Percentiles rank a stretch among this genome's conserved stretches.
These are phyloP conservation scores for Epiblema foenella DNA, from an alignment of 2,888 invertebrate species.

Conservation along the genomic window DNA sequence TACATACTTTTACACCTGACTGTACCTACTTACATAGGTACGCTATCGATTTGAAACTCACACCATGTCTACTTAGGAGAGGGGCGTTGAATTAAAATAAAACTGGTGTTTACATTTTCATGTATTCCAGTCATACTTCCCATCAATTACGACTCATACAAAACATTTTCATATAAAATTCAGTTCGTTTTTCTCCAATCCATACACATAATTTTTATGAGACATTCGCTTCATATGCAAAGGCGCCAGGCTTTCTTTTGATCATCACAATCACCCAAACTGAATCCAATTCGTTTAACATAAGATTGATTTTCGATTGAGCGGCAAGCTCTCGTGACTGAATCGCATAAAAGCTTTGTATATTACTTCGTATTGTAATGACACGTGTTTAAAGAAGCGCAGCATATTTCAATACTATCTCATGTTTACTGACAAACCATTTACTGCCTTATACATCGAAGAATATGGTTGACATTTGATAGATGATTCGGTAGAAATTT, in stretches of 20 bases:
- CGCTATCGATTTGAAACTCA: no score
- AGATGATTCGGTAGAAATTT: constrained; percentile 14
- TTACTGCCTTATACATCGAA: neutral
- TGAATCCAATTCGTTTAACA: neutral
- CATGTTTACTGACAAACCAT: neutral
- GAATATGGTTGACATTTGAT: neutral
- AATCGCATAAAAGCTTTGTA: constrained; percentile 52
- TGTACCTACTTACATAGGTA: neutral
- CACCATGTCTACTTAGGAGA: no score
- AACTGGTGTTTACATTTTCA: neutral
- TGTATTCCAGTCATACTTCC: neutral
- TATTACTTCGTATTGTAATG: constrained; percentile 57
- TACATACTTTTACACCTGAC: no score
- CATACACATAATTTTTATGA: constrained; percentile 51
- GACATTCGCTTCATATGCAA: constrained; percentile 49
- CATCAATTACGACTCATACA: neutral
- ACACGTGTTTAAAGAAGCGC: constrained; percentile 55
- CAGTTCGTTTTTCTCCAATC: constrained; percentile 48
- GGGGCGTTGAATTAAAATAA: no score
- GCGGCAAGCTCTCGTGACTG: constrained; percentile 51
- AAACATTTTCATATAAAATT: constrained; percentile 12
- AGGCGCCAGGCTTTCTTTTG: constrained; percentile 48
- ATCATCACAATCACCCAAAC: constrained; percentile 2
- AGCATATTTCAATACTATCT: constrained; percentile 48
- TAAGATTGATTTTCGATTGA: constrained; percentile 45